A percentile compares a stretch with the other conserved stretches of the same genome.
Conservation (phyloP, 2,888 invertebrate species). For the Mesorhabditis belari region DNA sequence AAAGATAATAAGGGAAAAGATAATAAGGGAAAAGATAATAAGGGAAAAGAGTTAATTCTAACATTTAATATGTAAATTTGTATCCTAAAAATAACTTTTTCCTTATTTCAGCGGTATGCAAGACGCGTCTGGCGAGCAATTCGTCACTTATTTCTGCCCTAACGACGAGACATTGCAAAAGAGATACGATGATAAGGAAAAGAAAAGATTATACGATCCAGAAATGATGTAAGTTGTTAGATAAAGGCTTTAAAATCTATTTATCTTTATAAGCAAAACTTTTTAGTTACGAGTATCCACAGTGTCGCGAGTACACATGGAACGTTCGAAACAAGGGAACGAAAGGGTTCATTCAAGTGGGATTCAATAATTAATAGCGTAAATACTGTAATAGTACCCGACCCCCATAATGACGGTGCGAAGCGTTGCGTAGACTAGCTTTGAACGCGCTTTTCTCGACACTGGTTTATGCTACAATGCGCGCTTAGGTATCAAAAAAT, state of each 20-base stretch:
- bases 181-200: slow-evolving; percentile 73
- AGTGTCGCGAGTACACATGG: slow-evolving; percentile 98
- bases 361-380: background rate
- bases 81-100: no score
- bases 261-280: no score
- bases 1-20: no score
- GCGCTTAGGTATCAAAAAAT: background rate
- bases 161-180: slow-evolving; percentile 84
- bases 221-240: slow-evolving; percentile 13
- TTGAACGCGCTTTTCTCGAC: background rate
- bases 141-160: slow-evolving; percentile 95
- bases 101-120: slow-evolving; percentile 97
- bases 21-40: no score
- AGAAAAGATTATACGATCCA: slow-evolving; percentile 68
- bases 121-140: slow-evolving; percentile 97
- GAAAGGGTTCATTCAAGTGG: slow-evolving; percentile 54
- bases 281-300: slow-evolving; percentile 78
- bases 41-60: no score
- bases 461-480: background rate
- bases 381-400: background rate
- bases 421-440: background rate
- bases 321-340: slow-evolving; percentile 77
- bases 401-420: background rate
- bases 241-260: background rate
- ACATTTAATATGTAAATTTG: no score